Evolutionary conservation across 2,797 vertebrate species (phyloP).

Genomic region (Bradypus variegatus): DNA sequence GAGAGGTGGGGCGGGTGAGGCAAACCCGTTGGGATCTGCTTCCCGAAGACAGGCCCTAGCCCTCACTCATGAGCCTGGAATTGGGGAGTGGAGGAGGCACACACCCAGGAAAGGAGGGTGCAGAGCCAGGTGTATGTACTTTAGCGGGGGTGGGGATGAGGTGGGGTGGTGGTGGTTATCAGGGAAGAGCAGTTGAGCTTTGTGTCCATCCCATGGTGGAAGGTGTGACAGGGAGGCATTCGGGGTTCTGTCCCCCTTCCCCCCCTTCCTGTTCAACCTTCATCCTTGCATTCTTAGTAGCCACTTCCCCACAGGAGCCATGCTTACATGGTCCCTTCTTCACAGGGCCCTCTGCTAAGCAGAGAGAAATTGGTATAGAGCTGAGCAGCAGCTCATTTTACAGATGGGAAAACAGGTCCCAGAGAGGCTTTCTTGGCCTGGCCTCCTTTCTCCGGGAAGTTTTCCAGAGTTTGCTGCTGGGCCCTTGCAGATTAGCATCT

Average conservation of each 20-base stretch:
- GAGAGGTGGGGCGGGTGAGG: slow-evolving; percentile 53
- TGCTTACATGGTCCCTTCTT: not conserved
- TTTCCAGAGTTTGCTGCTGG: not conserved
- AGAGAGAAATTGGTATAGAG: not conserved
- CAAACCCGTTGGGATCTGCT: slow-evolving; percentile 64
- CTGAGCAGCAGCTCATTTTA: slow-evolving; percentile 5
- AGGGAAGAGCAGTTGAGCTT: not conserved
- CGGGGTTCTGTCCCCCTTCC: not conserved
- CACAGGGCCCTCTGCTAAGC: not conserved
- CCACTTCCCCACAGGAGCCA: slow-evolving; percentile 7
- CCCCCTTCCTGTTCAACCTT: not conserved
- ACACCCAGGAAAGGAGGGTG: slow-evolving; percentile 53
- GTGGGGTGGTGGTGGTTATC: not conserved
- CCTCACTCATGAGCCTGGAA: slow-evolving; percentile 67
- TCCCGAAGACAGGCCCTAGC: slow-evolving; percentile 58
- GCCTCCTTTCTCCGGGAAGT: not conserved
- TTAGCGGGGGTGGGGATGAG: not conserved
- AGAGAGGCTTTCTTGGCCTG: not conserved
- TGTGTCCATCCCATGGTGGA: not conserved
- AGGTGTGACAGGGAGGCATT: not conserved
- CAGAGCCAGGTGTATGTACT: slow-evolving; percentile 30
- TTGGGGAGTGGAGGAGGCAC: slow-evolving; percentile 63
- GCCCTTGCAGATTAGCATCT: not conserved
- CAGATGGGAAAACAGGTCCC: not conserved
- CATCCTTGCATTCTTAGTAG: slow-evolving; percentile 12